These are phyloP conservation scores for Catocala nupta DNA, from an alignment of 2,888 invertebrate species.

Conservation along the genomic window DNA sequence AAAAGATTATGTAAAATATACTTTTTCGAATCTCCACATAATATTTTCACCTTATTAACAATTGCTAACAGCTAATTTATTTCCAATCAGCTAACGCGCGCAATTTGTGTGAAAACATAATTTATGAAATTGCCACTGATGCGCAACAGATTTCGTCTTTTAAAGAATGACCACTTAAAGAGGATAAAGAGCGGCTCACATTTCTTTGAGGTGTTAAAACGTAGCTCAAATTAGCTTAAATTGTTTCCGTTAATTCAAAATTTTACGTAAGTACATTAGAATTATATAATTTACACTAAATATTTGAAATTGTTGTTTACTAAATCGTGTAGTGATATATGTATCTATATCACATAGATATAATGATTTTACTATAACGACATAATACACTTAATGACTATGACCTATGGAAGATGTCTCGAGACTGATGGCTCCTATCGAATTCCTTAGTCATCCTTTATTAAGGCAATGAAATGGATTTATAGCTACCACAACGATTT, in stretches of 20 bases:
- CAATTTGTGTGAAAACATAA: slow-evolving; percentile 55
- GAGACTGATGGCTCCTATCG: slow-evolving; percentile 79
- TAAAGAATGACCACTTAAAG: slow-evolving; percentile 30
- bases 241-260: slow-evolving; percentile 11
- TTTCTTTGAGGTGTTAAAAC: slow-evolving; percentile 29
- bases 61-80: slow-evolving; percentile 73
- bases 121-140: slow-evolving; percentile 58
- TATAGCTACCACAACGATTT: slow-evolving; percentile 83
- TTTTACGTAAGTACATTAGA: neutral
- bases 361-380: slow-evolving; percentile 45
- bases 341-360: neutral
- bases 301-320: no score
- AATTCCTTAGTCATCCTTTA: slow-evolving; percentile 83
- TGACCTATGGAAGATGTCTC: slow-evolving; percentile 71
- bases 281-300: neutral
- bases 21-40: slow-evolving; percentile 61
- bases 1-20: slow-evolving; percentile 67
- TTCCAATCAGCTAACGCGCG: slow-evolving; percentile 60
- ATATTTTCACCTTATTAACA: slow-evolving; percentile 77
- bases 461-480: slow-evolving; percentile 86
- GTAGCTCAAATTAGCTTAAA: slow-evolving; percentile 12
- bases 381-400: slow-evolving; percentile 68
- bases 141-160: slow-evolving; percentile 43
- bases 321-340: neutral
- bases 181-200: slow-evolving; percentile 15